Conservation (phyloP, 2,113 vertebrate species). For the Thinocorus orbignyianus region DNA sequence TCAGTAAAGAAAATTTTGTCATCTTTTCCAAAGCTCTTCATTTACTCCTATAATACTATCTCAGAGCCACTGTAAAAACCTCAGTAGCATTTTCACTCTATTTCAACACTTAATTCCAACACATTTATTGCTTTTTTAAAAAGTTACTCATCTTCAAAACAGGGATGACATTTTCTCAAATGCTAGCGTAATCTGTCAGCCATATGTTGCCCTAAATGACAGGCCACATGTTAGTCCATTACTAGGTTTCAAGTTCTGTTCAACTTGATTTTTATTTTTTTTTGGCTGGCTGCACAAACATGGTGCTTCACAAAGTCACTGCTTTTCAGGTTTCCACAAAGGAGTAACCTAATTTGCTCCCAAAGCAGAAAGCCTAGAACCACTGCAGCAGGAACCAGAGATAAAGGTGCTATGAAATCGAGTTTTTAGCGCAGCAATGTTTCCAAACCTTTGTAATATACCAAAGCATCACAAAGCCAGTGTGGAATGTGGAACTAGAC, state of each 20-base stretch:
- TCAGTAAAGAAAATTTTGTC: not conserved
- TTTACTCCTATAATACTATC: not conserved
- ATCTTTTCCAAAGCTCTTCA: not conserved
- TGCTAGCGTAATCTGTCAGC: not conserved
- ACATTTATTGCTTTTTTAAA: not conserved
- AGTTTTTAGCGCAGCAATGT: not conserved
- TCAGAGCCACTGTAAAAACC: not conserved
- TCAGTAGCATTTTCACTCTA: not conserved
- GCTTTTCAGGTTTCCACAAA: not conserved
- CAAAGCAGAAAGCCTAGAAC: not conserved
- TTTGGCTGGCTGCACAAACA: not conserved
- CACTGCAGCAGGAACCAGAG: not conserved
- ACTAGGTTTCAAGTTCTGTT: not conserved
- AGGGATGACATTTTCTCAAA: not conserved
- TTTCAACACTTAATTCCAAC: not conserved
- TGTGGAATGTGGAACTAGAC: not conserved
- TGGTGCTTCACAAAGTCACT: not conserved
- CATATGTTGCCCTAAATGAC: not conserved
- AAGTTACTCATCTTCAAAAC: not conserved
- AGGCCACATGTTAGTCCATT: not conserved
- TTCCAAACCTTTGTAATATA: not conserved
- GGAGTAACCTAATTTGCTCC: not conserved
- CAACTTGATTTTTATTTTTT: not conserved
- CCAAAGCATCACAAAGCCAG: not conserved
- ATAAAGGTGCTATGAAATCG: not conserved